Evolutionary conservation across 2,888 invertebrate genomes (phyloP).

Genomic region (Acrobasis suavella): DNA sequence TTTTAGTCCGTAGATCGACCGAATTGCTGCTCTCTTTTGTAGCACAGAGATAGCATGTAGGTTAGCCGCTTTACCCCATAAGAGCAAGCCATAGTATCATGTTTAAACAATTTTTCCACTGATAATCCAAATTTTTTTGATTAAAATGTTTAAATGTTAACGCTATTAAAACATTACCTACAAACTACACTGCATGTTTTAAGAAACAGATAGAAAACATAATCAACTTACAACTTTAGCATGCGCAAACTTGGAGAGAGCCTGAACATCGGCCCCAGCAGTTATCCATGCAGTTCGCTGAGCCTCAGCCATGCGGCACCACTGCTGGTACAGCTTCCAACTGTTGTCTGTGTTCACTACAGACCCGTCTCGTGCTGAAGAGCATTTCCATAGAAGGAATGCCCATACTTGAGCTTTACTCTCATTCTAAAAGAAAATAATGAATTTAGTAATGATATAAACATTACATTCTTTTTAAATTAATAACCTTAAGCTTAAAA

Average conservation of each 20-base stretch:
- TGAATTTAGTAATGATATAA: not conserved
- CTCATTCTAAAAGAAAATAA: slow-evolving; percentile 80
- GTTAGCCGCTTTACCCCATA: no score
- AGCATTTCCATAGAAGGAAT: slow-evolving; percentile 90
- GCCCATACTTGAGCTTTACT: slow-evolving; percentile 93
- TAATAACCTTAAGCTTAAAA: no score
- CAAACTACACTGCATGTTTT: no score
- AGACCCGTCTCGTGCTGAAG: slow-evolving; percentile 69
- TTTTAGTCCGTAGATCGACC: no score
- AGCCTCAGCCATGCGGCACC: slow-evolving; percentile 90
- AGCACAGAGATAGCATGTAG: no score
- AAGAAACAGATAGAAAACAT: not conserved
- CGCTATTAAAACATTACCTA: no score
- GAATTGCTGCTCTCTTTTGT: no score
- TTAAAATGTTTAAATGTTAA: no score
- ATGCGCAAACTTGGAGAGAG: slow-evolving; percentile 85
- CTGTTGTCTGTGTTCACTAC: slow-evolving; percentile 83
- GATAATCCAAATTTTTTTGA: no score
- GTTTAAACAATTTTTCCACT: no score
- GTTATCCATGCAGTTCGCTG: slow-evolving; percentile 90
- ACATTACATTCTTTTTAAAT: no score
- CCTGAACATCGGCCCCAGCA: slow-evolving; percentile 89
- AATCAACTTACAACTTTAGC: slow-evolving; percentile 85
- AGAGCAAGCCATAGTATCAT: no score
- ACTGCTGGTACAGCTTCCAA: slow-evolving; percentile 92